Conservation (phyloP, 2,888 invertebrate species). For the Punctoribates punctum region DNA sequence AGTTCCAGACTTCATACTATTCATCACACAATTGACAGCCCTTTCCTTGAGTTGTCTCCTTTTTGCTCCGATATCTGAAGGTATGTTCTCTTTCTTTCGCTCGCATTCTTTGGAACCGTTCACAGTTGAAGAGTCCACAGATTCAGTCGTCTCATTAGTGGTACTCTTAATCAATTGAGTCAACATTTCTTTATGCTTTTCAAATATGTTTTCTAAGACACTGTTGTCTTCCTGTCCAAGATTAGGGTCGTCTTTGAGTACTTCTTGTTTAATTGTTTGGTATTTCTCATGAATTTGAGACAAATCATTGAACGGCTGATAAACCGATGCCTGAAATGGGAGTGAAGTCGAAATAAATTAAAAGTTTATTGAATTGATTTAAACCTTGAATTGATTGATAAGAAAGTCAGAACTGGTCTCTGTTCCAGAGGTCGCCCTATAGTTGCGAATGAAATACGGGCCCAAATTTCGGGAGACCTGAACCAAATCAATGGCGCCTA, state of each 20-base stretch:
- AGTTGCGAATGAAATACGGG: neutral
- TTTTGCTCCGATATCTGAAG: neutral
- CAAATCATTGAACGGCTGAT: neutral
- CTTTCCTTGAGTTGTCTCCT: constrained; percentile 9
- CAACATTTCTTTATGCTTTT: constrained; percentile 7
- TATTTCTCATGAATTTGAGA: constrained; percentile 26
- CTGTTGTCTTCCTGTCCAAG: neutral
- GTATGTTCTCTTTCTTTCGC: neutral
- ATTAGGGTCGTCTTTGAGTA: neutral
- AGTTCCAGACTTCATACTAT: no score
- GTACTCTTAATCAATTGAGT: neutral
- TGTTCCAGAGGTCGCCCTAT: neutral
- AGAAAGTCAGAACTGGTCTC: constrained; percentile 10
- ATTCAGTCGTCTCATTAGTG: neutral
- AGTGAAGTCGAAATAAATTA: neutral
- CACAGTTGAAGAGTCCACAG: neutral
- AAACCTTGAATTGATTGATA: constrained; percentile 11
- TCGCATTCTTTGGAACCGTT: neutral
- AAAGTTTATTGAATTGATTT: neutral
- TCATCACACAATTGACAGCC: neutral
- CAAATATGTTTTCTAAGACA: neutral
- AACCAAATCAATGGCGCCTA: constrained; percentile 16
- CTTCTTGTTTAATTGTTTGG: neutral
- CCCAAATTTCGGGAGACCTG: constrained; percentile 4
- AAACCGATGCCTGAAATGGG: neutral